Conservation (phyloP, 2,888 invertebrate species). For the Leptopilina syphax region DNA sequence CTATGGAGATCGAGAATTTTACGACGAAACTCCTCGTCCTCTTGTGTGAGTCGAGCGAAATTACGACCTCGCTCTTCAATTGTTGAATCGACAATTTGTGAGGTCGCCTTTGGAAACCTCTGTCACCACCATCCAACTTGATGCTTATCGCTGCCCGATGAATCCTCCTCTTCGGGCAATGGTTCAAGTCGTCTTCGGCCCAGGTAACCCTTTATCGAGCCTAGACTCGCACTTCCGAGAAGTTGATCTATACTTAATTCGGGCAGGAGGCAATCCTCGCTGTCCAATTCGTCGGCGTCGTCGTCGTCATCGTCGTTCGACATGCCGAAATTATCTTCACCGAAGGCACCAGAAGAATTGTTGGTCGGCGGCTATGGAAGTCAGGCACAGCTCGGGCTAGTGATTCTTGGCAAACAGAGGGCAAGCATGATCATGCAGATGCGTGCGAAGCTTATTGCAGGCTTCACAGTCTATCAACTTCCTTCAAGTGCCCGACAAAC, state of each 20-base stretch:
- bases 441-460: slow-evolving; percentile 72
- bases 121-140: slow-evolving; percentile 76
- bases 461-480: no score
- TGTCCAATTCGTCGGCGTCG: slow-evolving; percentile 81
- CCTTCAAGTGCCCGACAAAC: no score
- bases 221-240: slow-evolving; percentile 64
- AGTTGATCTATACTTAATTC: slow-evolving; percentile 74
- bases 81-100: slow-evolving; percentile 57
- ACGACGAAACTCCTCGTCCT: slow-evolving; percentile 73
- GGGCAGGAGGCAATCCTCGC: slow-evolving; percentile 67
- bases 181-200: slow-evolving; percentile 88
- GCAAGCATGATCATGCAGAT: slow-evolving; percentile 75
- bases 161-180: slow-evolving; percentile 89
- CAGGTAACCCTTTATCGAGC: slow-evolving; percentile 74
- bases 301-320: slow-evolving; percentile 84
- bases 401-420: slow-evolving; percentile 75
- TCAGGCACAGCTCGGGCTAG: slow-evolving; percentile 75
- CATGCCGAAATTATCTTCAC: slow-evolving; percentile 71
- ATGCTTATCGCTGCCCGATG: slow-evolving; percentile 75
- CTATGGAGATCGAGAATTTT: slow-evolving; percentile 73
- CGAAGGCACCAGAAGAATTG: slow-evolving; percentile 61
- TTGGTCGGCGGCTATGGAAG: slow-evolving; percentile 74
- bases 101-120: slow-evolving; percentile 70
- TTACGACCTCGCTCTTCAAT: slow-evolving; percentile 64
- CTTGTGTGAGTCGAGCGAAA: slow-evolving; percentile 69